A percentile compares a stretch with the other conserved stretches of the same genome.
These are phyloP conservation scores for Pachycephus smyrnensis DNA, from an alignment of 2,888 invertebrate genomes.

Conservation along the genomic window DNA sequence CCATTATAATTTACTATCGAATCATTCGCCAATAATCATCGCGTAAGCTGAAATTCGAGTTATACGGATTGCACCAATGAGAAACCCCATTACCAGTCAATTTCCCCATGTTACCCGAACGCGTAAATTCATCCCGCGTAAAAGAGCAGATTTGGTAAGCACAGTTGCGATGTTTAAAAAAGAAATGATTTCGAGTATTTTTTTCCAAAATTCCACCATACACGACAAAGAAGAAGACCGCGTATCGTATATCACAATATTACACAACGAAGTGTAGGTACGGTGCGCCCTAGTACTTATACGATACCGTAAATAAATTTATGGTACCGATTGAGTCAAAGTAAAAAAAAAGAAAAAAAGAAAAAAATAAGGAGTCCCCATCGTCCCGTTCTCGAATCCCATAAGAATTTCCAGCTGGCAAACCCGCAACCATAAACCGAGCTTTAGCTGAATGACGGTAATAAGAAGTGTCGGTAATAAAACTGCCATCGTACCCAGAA, in stretches of 20 bases:
- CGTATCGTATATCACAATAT: not conserved
- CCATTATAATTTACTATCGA: too few relatives aligned
- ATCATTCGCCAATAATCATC: too few relatives aligned
- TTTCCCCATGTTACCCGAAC: too few relatives aligned
- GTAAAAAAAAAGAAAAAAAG: not conserved
- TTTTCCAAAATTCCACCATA: not conserved
- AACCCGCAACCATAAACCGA: constrained; percentile 39
- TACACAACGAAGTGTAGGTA: not conserved
- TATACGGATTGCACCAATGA: too few relatives aligned
- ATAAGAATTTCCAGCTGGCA: not conserved
- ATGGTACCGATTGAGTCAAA: not conserved
- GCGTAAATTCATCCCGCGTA: too few relatives aligned
- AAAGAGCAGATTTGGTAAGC: too few relatives aligned
- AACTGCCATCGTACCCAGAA: not conserved
- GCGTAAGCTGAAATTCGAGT: too few relatives aligned
- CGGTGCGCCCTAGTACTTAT: not conserved
- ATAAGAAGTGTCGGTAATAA: constrained; percentile 20
- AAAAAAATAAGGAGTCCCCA: not conserved
- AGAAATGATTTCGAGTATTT: too few relatives aligned
- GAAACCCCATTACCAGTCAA: too few relatives aligned
- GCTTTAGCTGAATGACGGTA: constrained; percentile 29
- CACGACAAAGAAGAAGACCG: not conserved
- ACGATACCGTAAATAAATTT: not conserved
- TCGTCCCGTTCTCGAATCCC: not conserved
- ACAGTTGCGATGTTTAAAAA: too few relatives aligned